A percentile compares a stretch with the other conserved stretches of the same genome.
phyloP scores from a whole-genome alignment of 2,113 vertebrate species.

The Xiphias gladius region DNA sequence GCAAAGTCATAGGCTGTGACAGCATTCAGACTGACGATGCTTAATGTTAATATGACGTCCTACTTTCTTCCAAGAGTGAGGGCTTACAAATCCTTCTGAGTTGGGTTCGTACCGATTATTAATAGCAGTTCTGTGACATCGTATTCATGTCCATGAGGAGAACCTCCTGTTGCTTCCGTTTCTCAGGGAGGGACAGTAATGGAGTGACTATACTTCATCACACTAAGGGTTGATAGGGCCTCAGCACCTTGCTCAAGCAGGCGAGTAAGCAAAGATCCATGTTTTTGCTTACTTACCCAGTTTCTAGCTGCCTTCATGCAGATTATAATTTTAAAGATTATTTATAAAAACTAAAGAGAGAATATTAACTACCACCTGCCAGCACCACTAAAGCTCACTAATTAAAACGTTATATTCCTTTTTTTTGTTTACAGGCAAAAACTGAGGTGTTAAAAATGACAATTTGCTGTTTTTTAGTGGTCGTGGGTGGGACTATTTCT shows the following conservation, averaged over 20 bases:
- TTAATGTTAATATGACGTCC: conserved; percentile 46
- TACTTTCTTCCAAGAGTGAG: conserved; percentile 17
- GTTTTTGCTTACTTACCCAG: neutral
- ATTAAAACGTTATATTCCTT: too few species aligned
- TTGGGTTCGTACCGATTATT: conserved; percentile 28
- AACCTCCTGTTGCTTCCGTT: conserved; percentile 44
- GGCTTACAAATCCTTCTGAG: conserved; percentile 17
- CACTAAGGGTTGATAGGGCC: neutral
- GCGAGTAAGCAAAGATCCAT: too few species aligned
- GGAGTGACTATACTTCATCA: conserved; percentile 2
- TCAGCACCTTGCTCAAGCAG: neutral
- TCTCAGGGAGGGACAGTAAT: conserved; percentile 24
- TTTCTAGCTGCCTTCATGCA: neutral
- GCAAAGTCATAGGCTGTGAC: conserved; percentile 28
- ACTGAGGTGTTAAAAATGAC: neutral
- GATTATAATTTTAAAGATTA: too few species aligned
- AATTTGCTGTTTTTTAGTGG: neutral
- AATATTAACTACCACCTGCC: neutral
- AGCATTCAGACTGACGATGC: conserved; percentile 32
- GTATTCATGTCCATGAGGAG: neutral
- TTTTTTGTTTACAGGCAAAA: neutral
- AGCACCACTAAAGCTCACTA: too few species aligned
- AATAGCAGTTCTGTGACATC: conserved; percentile 24
- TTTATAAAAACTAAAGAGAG: neutral
- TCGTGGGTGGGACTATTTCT: neutral